Evolutionary conservation across 2,797 vertebrate genomes (phyloP).

Genomic region (Alosa sapidissima): DNA sequence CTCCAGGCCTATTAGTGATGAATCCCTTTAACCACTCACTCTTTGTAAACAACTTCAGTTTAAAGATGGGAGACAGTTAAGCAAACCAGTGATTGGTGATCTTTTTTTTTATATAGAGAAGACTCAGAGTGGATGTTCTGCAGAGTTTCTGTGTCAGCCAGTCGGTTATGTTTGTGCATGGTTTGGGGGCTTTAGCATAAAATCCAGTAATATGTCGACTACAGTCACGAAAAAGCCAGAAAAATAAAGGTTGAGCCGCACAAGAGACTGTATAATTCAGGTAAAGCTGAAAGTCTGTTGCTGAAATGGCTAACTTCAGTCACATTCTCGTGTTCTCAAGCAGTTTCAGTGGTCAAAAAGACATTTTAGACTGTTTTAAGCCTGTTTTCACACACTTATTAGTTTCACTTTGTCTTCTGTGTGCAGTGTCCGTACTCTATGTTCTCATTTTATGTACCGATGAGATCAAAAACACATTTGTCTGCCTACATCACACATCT

Average conservation of each 20-base stretch:
- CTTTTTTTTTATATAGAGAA: background rate
- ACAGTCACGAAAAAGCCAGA: background rate
- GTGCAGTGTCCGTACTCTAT: background rate
- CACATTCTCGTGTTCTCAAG: background rate
- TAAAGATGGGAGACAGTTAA: background rate
- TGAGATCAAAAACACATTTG: no score
- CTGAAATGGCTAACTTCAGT: background rate
- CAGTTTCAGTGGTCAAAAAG: background rate
- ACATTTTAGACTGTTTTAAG: background rate
- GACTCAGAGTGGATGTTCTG: background rate
- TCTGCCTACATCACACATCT: no score
- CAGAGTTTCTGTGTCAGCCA: background rate
- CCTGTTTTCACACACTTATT: background rate
- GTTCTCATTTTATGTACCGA: no score
- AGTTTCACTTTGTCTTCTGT: no score
- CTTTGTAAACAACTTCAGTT: slow-evolving; percentile 1
- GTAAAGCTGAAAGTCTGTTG: background rate
- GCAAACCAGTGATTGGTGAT: background rate
- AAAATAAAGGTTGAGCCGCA: background rate
- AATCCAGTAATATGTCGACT: slow-evolving; percentile 6
- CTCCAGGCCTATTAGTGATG: background rate
- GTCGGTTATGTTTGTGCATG: slow-evolving; percentile 9
- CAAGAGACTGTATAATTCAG: background rate
- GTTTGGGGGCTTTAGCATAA: background rate
- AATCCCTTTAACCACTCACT: background rate